A percentile compares a stretch with the other conserved stretches of the same genome.
phyloP scores from a whole-genome alignment of 1,140 invertebrate species.

The Oreohelix idahoensis region DNA sequence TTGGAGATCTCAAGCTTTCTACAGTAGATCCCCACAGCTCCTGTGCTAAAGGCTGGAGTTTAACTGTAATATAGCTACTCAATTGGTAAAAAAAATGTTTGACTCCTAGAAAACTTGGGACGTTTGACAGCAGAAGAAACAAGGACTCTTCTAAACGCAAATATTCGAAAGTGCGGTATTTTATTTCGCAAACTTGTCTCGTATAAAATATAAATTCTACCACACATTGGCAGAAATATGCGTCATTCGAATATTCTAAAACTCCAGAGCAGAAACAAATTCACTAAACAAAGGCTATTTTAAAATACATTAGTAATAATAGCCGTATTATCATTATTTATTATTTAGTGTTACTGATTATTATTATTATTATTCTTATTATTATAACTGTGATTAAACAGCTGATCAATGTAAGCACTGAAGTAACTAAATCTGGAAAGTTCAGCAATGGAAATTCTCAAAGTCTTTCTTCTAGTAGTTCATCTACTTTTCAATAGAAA shows the following conservation, averaged over 20 bases:
- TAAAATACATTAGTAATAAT: not conserved
- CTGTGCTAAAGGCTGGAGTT: no score
- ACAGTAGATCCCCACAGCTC: no score
- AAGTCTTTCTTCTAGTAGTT: not conserved
- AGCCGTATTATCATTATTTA: no score
- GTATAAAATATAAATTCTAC: not conserved
- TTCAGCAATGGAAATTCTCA: not conserved
- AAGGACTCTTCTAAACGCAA: not conserved
- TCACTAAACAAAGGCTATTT: not conserved
- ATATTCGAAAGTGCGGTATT: not conserved
- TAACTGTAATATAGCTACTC: no score
- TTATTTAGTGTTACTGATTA: no score
- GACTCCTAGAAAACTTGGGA: not conserved
- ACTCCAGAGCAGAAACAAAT: not conserved
- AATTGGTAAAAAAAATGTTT: no score
- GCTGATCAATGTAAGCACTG: not conserved
- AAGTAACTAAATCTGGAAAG: not conserved
- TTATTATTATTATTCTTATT: no score
- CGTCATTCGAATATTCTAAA: not conserved
- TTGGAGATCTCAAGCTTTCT: no score
- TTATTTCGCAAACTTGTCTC: not conserved
- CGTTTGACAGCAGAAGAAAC: not conserved
- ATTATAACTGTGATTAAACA: not conserved
- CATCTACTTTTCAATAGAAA: no score
- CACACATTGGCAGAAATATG: not conserved